Percentiles rank a stretch among this genome's conserved stretches.
phyloP scores from a whole-genome alignment of 2,888 invertebrate genomes.

The Drosophila cyrtoloma region DNA sequence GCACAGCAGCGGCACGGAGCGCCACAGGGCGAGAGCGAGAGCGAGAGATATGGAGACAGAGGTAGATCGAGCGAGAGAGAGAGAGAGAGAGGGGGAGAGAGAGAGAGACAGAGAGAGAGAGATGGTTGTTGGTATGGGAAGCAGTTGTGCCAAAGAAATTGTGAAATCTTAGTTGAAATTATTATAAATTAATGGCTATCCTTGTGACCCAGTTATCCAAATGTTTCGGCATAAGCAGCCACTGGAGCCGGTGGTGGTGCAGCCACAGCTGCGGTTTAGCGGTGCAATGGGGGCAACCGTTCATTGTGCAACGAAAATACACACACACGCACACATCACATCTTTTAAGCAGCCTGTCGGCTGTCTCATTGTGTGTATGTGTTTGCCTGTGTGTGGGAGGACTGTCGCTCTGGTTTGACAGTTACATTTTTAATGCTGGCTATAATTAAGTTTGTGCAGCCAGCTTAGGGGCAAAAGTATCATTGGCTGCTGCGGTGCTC shows the following conservation, averaged over 20 bases:
- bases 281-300: conserved; percentile 20
- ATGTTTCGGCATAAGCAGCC: conserved; percentile 69
- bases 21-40: background rate
- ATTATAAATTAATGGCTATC: conserved; percentile 81
- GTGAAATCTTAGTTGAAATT: conserved; percentile 81
- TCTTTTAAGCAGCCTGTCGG: conserved; percentile 59
- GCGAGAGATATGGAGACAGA: background rate
- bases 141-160: conserved; percentile 68
- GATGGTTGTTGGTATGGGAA: conserved; percentile 1
- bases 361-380: conserved; percentile 17
- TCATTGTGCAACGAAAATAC: conserved; percentile 57
- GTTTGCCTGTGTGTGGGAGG: conserved; percentile 5
- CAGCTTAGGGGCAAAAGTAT: conserved; percentile 52
- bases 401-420: conserved; percentile 69
- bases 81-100: background rate
- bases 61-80: background rate
- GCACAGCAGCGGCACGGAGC: conserved; percentile 17
- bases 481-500: conserved; percentile 31
- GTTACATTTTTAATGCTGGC: conserved; percentile 77
- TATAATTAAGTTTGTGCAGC: conserved; percentile 77
- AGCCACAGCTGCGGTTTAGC: conserved; percentile 41
- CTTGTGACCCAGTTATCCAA: conserved; percentile 76
- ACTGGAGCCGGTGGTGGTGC: conserved; percentile 18
- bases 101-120: background rate
- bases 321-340: conserved; percentile 43